These are phyloP conservation scores for Leptinotarsa texana DNA, from an alignment of 1,140 invertebrate genomes.

Conservation along the genomic window DNA sequence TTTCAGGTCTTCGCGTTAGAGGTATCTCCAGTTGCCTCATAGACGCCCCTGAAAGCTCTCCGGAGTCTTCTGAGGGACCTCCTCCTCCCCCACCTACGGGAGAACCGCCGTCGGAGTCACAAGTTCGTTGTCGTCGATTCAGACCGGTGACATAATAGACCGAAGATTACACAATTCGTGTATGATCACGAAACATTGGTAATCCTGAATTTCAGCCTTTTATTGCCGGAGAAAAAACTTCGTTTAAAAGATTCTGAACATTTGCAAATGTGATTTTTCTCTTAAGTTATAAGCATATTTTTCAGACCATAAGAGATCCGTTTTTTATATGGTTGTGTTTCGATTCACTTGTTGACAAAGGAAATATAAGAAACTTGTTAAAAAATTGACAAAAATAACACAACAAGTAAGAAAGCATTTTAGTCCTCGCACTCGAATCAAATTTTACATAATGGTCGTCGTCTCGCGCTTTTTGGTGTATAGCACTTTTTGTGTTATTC, in stretches of 20 bases:
- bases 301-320: neutral
- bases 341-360: slow-evolving; percentile 6
- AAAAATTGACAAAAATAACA: slow-evolving; percentile 14
- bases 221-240: neutral
- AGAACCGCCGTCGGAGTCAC: slow-evolving; percentile 50
- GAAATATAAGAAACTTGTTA: slow-evolving; percentile 18
- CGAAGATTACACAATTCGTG: neutral
- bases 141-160: slow-evolving; percentile 51
- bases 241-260: neutral
- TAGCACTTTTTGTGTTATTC: slow-evolving; percentile 19
- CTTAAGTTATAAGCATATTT: neutral
- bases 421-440: neutral
- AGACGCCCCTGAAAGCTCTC: slow-evolving; percentile 52
- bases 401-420: slow-evolving; percentile 11
- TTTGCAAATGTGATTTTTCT: slow-evolving; percentile 17
- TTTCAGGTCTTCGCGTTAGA: slow-evolving; percentile 44
- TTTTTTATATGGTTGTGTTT: slow-evolving; percentile 17
- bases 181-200: neutral
- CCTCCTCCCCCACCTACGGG: slow-evolving; percentile 53
- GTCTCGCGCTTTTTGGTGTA: slow-evolving; percentile 2
- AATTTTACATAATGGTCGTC: neutral
- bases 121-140: slow-evolving; percentile 51
- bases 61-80: slow-evolving; percentile 51
- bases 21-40: slow-evolving; percentile 54
- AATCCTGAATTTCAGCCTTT: neutral